Evolutionary conservation across 2,888 invertebrate species (phyloP).

Genomic region (Cyclophora albipunctata): DNA sequence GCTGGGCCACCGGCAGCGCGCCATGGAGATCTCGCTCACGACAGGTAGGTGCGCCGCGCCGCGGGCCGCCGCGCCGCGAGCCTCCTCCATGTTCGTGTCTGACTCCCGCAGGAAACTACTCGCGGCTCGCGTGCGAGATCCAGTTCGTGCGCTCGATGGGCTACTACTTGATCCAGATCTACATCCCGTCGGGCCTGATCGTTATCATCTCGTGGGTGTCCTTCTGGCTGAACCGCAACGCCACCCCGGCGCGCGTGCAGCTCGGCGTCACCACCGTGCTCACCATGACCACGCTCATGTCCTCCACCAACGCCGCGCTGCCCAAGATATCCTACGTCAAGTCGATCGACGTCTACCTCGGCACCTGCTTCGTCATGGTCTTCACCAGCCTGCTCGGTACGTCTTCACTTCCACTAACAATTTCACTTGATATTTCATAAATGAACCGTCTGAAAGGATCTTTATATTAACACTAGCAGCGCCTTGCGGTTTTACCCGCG

Average conservation of each 20-base stretch:
- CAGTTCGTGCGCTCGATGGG: conserved; percentile 97
- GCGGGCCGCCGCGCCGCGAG: not conserved
- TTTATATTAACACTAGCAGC: no score
- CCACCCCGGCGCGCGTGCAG: conserved; percentile 92
- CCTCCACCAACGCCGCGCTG: conserved; percentile 93
- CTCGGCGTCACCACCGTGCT: conserved; percentile 95
- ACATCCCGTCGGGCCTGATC: conserved; percentile 95
- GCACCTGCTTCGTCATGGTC: conserved; percentile 98
- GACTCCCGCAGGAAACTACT: conserved; percentile 86
- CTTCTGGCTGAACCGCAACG: conserved; percentile 95
- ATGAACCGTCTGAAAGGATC: no score
- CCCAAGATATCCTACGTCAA: conserved; percentile 98
- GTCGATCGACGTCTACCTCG: conserved; percentile 95
- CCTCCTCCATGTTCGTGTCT: not conserved
- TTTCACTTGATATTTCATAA: no score
- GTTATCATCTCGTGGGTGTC: conserved; percentile 97
- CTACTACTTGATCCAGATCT: conserved; percentile 97
- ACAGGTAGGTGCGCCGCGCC: conserved; percentile 80
- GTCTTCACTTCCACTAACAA: not conserved
- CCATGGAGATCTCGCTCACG: conserved; percentile 94
- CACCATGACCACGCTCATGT: conserved; percentile 97
- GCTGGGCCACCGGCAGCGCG: conserved; percentile 93
- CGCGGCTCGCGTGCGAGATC: conserved; percentile 93
- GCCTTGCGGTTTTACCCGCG: no score
- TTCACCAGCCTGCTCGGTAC: conserved; percentile 94